Conservation (phyloP, 2,888 invertebrate species). For the Malacosoma neustria region DNA sequence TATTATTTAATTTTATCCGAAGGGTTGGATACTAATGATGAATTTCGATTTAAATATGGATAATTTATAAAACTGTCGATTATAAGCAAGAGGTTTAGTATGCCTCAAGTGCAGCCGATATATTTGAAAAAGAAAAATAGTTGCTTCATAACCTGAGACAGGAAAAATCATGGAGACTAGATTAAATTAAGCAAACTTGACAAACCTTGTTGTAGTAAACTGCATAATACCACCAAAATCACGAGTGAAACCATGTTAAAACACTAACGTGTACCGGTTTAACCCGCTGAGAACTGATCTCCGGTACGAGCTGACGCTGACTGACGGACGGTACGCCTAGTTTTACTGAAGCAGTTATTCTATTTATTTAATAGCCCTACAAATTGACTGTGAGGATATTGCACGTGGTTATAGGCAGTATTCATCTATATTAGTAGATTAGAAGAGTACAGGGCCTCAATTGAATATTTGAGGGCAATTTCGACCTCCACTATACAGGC, state of each 20-base stretch:
- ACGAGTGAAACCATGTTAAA: slow-evolving; percentile 40
- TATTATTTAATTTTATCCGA: no score
- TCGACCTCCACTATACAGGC: no score
- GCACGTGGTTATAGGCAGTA: slow-evolving; percentile 2
- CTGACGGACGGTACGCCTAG: slow-evolving; percentile 15
- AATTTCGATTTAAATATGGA: no score
- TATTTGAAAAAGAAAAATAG: no score
- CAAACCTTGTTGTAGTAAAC: slow-evolving; percentile 65
- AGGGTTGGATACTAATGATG: no score
- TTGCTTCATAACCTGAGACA: no score
- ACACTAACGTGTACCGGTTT: slow-evolving; percentile 25
- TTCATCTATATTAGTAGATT: neutral
- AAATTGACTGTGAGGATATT: slow-evolving; percentile 42
- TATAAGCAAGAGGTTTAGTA: no score
- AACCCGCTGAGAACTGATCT: slow-evolving; percentile 36
- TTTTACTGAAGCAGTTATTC: slow-evolving; percentile 39
- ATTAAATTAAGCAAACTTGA: slow-evolving; percentile 20
- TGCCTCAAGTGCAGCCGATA: no score
- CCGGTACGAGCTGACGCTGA: slow-evolving; percentile 16
- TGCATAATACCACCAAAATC: slow-evolving; percentile 60
- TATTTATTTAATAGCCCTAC: slow-evolving; percentile 49
- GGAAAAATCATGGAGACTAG: no score
- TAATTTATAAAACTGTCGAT: no score
- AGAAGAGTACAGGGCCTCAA: no score
- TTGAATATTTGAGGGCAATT: no score